Evolutionary conservation across 2,113 vertebrate species (phyloP).

Genomic region (Lepus americanus): DNA sequence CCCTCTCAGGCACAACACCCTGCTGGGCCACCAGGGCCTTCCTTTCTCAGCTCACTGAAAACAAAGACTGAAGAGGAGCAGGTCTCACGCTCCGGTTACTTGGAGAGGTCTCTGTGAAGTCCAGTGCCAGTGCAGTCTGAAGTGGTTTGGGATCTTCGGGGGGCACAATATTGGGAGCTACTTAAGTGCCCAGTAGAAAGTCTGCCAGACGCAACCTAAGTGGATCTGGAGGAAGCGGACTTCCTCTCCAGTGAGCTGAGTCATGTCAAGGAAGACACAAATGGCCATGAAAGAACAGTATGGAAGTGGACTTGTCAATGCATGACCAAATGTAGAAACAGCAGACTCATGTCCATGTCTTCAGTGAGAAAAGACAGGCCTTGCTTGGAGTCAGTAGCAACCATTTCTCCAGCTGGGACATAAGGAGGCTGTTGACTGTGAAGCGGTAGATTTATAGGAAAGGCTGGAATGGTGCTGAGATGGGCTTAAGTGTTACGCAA

Average conservation of each 20-base stretch:
- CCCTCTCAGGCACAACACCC: accelerated
- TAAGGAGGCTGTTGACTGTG: not conserved
- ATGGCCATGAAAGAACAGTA: not conserved
- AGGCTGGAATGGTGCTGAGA: not conserved
- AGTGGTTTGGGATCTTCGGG: not conserved
- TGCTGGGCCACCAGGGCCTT: not conserved
- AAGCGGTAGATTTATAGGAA: not conserved
- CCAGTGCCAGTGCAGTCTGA: not conserved
- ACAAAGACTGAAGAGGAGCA: not conserved
- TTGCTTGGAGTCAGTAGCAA: not conserved
- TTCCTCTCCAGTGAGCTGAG: not conserved
- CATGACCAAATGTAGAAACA: not conserved
- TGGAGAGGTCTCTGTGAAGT: not conserved
- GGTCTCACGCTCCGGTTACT: not conserved
- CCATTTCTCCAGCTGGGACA: not conserved
- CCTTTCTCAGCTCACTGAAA: not conserved
- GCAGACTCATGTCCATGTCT: accelerated
- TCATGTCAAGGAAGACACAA: not conserved
- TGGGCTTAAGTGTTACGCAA: slow-evolving; percentile 32
- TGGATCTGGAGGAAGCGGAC: not conserved
- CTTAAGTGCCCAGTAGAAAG: not conserved
- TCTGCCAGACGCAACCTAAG: not conserved
- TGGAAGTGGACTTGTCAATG: not conserved
- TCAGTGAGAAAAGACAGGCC: not conserved
- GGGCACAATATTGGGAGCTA: not conserved